phyloP scores from a whole-genome alignment of 2,113 vertebrate species.

The Porphyrio hochstetteri region DNA sequence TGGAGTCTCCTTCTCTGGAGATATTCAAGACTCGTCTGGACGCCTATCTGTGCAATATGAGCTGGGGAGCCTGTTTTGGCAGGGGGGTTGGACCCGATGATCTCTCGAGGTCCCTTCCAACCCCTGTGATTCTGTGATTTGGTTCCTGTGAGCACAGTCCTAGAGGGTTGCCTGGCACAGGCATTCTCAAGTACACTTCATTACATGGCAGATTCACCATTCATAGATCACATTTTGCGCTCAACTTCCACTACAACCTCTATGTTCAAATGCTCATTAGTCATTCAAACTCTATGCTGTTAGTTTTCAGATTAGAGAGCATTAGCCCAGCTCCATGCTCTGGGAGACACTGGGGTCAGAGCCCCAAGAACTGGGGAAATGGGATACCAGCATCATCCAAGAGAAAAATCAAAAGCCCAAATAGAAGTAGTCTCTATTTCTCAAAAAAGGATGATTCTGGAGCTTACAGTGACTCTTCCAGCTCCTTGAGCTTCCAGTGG shows the following conservation, averaged over 20 bases:
- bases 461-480: background rate
- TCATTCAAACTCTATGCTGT: background rate
- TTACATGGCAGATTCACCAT: fast-evolving
- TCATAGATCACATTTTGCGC: background rate
- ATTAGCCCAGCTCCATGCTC: background rate
- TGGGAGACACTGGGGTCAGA: background rate
- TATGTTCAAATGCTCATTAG: background rate
- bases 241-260: background rate
- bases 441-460: background rate
- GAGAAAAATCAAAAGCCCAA: background rate
- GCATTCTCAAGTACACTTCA: background rate
- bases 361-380: background rate
- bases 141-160: fast-evolving
- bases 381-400: background rate
- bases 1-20: too few species aligned
- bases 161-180: background rate
- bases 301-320: background rate
- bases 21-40: too few species aligned
- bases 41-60: too few species aligned
- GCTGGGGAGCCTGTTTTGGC: too few species aligned
- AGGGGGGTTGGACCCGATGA: too few species aligned
- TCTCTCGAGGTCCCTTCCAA: too few species aligned
- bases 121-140: too few species aligned
- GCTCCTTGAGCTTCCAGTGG: background rate
- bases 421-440: background rate